These are phyloP conservation scores for Arizona elegans DNA, from an alignment of 2,113 vertebrate genomes.

Conservation along the genomic window DNA sequence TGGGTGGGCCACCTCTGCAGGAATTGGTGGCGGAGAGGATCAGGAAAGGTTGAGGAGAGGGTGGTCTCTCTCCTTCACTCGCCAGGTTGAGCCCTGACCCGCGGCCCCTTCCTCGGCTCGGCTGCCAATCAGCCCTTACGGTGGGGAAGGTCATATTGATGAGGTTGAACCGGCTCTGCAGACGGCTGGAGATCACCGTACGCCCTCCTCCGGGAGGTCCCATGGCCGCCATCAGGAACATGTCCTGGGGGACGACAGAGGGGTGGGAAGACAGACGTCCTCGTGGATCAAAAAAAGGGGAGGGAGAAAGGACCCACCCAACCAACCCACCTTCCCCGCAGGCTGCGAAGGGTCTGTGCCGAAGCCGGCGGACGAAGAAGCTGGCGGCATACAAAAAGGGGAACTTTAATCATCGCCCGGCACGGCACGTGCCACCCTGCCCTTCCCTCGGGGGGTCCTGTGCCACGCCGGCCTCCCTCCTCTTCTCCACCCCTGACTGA, in stretches of 20 bases:
- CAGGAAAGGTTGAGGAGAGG: not conserved
- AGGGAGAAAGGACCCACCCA: not conserved
- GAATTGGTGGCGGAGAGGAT: rapidly evolving
- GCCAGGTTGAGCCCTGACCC: not conserved
- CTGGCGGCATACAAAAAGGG: not conserved
- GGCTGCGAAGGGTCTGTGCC: not conserved
- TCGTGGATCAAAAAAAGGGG: not conserved
- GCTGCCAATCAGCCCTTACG: slow-evolving; percentile 67
- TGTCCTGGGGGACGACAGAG: slow-evolving; percentile 68
- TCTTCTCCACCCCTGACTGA: not conserved
- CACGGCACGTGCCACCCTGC: not conserved
- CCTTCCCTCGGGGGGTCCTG: not conserved
- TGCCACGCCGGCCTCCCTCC: not conserved
- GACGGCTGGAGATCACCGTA: slow-evolving; percentile 77
- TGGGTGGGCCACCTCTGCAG: not conserved
- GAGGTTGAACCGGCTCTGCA: slow-evolving; percentile 87
- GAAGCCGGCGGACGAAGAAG: not conserved
- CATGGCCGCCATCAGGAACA: slow-evolving; percentile 86
- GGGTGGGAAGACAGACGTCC: not conserved
- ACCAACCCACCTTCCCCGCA: too few species aligned
- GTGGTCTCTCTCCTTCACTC: not conserved
- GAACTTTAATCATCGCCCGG: not conserved
- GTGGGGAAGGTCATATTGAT: slow-evolving; percentile 89
- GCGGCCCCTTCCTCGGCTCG: not conserved
- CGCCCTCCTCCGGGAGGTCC: slow-evolving; percentile 86